Conservation (phyloP, 2,113 vertebrate genomes). For the Odocoileus hemionus region DNA sequence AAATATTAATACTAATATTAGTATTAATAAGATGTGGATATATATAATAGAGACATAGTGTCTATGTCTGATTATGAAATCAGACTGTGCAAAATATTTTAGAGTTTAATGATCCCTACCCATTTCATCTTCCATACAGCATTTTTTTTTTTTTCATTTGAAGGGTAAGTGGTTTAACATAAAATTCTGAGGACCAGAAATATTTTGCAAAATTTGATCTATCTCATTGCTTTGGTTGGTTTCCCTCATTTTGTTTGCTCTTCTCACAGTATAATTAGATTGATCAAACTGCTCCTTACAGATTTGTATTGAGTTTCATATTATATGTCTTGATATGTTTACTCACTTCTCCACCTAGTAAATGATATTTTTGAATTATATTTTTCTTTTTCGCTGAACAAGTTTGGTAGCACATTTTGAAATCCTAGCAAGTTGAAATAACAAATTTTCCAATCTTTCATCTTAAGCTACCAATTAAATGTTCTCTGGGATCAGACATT, state of each 20-base stretch:
- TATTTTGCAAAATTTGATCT: not conserved
- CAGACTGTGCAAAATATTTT: not conserved
- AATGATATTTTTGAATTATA: not conserved
- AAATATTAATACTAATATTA: not conserved
- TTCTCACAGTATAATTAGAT: not conserved
- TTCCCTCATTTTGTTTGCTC: not conserved
- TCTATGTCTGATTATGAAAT: not conserved
- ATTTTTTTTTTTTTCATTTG: not conserved
- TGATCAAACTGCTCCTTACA: not conserved
- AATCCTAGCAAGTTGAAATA: not conserved
- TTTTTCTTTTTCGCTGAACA: not conserved
- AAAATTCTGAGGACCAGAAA: not conserved
- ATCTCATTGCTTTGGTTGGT: not conserved
- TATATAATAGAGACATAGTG: not conserved
- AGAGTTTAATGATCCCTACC: not conserved
- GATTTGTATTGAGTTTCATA: not conserved
- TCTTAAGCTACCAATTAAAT: not conserved
- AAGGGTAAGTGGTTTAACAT: not conserved
- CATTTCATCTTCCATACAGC: fast-evolving
- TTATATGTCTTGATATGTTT: not conserved
- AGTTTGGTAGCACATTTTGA: not conserved
- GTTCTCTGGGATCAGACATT: not conserved
- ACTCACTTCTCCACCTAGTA: not conserved
- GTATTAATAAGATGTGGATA: not conserved
- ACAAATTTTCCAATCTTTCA: not conserved